Percentiles rank a stretch among this genome's conserved stretches.
Evolutionary conservation across 2,113 vertebrate species (phyloP).

Genomic region (Aix galericulata): DNA sequence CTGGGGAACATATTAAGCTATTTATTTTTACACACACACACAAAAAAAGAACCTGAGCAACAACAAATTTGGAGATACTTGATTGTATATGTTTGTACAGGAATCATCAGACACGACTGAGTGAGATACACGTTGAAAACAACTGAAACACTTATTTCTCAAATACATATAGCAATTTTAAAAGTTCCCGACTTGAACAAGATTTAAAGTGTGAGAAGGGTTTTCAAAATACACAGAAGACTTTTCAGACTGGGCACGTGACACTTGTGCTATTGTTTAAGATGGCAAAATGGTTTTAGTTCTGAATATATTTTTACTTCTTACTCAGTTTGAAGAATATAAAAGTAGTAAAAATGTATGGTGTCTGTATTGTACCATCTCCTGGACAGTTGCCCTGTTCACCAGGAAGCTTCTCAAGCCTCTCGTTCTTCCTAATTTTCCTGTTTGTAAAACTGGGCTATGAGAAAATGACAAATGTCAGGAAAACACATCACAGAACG

Average conservation of each 20-base stretch:
- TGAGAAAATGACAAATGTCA: not conserved
- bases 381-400: not conserved
- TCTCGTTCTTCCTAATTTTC: not conserved
- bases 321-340: not conserved
- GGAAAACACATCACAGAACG: not conserved
- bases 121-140: not conserved
- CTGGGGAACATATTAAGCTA: not conserved
- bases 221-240: not conserved
- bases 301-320: not conserved
- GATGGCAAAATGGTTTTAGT: not conserved
- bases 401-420: not conserved
- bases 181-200: not conserved
- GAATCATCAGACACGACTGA: not conserved
- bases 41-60: not conserved
- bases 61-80: not conserved
- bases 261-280: not conserved
- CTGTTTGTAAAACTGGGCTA: not conserved
- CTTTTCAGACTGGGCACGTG: not conserved
- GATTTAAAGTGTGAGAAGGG: not conserved
- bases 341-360: not conserved
- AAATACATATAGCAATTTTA: not conserved
- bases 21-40: not conserved
- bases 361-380: not conserved
- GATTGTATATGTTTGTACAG: not conserved
- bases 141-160: not conserved